Percentiles rank a stretch among this genome's conserved stretches.
Evolutionary conservation across 2,888 invertebrate genomes (phyloP).

Genomic region (Auanema freiburgensis): DNA sequence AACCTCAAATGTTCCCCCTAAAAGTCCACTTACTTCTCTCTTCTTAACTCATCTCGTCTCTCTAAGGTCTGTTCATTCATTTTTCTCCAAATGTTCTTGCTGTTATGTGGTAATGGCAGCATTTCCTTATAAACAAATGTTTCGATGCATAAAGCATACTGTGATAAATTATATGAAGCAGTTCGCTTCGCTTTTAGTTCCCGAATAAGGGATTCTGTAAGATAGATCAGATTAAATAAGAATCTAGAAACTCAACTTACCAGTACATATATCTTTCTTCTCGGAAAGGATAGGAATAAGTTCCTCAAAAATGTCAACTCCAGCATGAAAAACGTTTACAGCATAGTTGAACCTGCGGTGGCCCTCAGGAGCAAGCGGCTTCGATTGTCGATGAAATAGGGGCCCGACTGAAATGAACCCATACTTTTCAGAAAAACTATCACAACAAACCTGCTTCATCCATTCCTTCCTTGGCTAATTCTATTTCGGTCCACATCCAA

Average conservation of each 20-base stretch:
- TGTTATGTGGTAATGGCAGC: constrained; percentile 3
- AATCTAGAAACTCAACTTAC: background rate
- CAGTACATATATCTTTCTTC: background rate
- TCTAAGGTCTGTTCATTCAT: background rate
- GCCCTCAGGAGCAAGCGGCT: background rate
- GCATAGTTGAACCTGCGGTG: background rate
- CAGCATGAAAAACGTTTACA: background rate
- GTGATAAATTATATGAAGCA: background rate
- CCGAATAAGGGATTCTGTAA: background rate
- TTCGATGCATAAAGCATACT: background rate
- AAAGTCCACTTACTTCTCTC: background rate
- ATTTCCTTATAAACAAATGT: background rate
- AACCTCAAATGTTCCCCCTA: too few species aligned
- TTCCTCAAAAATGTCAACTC: background rate
- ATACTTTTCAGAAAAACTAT: background rate
- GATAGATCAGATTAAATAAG: background rate
- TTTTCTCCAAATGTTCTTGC: background rate
- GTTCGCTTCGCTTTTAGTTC: background rate
- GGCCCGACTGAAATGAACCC: background rate
- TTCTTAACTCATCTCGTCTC: background rate
- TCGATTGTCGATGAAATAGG: background rate
- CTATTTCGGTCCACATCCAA: constrained; percentile 3
- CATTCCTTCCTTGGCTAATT: background rate
- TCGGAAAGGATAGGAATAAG: background rate
- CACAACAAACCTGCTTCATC: constrained; percentile 3